These are phyloP conservation scores for Pseudomyrmex sp. DNA, from an alignment of 1,140 invertebrate genomes.

Conservation along the genomic window DNA sequence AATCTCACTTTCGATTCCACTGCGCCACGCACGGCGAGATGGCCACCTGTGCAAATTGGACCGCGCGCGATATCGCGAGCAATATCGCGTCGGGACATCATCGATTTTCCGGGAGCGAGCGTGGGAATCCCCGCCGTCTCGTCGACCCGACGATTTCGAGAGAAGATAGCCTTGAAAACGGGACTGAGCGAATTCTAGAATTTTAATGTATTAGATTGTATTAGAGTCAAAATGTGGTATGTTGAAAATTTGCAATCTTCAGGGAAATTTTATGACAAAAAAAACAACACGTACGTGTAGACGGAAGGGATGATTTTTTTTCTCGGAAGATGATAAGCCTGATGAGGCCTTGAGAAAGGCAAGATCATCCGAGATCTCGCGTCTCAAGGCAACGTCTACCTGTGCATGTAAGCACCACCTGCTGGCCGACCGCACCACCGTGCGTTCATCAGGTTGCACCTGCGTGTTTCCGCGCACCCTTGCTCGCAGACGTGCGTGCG, in stretches of 20 bases:
- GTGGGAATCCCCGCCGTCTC: neutral
- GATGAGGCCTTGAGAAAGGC: slow-evolving; percentile 32
- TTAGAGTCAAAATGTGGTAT: too few relatives aligned
- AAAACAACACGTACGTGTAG: neutral
- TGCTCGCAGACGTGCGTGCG: slow-evolving; percentile 14
- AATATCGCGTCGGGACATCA: slow-evolving; percentile 28
- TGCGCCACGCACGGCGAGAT: slow-evolving; percentile 57
- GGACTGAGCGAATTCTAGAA: neutral
- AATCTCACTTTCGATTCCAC: slow-evolving; percentile 80
- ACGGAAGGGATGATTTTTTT: neutral
- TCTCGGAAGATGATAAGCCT: slow-evolving; percentile 22
- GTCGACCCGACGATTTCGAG: neutral
- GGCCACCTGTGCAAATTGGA: slow-evolving; percentile 75
- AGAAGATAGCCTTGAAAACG: neutral
- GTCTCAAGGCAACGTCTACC: slow-evolving; percentile 42
- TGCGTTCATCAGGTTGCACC: slow-evolving; percentile 68
- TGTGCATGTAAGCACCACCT: slow-evolving; percentile 65
- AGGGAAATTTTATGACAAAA: neutral
- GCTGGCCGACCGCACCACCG: slow-evolving; percentile 42
- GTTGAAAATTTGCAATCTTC: neutral
- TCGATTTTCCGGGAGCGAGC: slow-evolving; percentile 46
- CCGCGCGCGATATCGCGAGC: slow-evolving; percentile 67
- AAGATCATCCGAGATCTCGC: slow-evolving; percentile 34
- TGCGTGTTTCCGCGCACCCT: slow-evolving; percentile 64
- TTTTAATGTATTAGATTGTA: neutral